Evolutionary conservation across 2,113 vertebrate species (phyloP), one percentile per base, ranked within the genome.

Genomic region (Alethe castanea): DNA sequence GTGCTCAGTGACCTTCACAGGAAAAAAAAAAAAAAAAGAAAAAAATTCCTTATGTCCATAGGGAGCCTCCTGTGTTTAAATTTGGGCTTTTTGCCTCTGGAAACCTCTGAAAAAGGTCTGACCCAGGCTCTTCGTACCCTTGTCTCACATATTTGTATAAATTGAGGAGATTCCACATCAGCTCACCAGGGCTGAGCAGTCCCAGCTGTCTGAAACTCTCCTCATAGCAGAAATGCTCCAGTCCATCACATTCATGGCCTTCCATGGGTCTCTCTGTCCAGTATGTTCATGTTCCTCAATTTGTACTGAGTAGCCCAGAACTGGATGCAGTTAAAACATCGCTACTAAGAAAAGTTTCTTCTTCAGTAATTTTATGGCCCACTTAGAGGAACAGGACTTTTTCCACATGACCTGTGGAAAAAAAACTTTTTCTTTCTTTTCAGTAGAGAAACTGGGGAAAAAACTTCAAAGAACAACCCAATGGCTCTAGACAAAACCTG

Each of bases 1-100:
- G 33, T 36, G 25, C 44, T 35, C 1, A 0, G 38, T 19, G n/a
- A 69, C 6, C 9, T 8, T 15, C 33, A 44, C 2, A 44, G 6
- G 14, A 19, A 31, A 19, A 33, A 42, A 4, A 25, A 25, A 36
- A 44, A 44, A 44, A 19, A 44, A 19, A 44, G 19, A 44, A 44
- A n/a, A 40, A 31, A 36, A 31, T 33, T 79, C 29, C 36, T 56
- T 15, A 9, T 11, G 18, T n/a, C 66, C 20, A 80, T 8, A 57
- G 2, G 5, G 20, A 62, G 56, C 8, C 6, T 70, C 33, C 12
- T 14, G 4, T 14, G 1, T 44, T 85, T 72, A 33, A 36, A 6
- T 31, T 25, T 9, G 31, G 38, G 42, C 6, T 23, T 19, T 24
- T 1, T 50, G 25, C 9, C 31, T 73, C n/a, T 25, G 8, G 13